phyloP scores from a whole-genome alignment of 2,888 invertebrate species.

The Agrotis ipsilon region DNA sequence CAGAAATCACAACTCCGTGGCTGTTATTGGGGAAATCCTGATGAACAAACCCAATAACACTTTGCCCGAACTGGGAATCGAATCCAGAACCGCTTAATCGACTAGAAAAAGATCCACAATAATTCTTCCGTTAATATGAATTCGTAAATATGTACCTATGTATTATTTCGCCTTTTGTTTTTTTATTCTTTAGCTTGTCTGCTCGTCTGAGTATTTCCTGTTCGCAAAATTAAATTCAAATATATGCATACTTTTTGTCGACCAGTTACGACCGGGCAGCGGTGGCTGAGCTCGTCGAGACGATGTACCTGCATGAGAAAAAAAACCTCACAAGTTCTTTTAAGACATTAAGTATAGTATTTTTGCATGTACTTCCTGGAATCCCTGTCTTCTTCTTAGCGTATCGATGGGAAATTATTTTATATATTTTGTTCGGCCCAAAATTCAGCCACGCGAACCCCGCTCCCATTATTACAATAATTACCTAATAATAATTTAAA shows the following conservation, averaged over 20 bases:
- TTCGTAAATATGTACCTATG: conserved; percentile 44
- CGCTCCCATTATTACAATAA: no score
- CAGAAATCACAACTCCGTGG: no score
- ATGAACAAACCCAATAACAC: no score
- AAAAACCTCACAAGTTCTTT: conserved; percentile 71
- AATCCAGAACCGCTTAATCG: no score
- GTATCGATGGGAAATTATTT: no score
- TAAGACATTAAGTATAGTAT: conserved; percentile 64
- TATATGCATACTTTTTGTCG: conserved; percentile 89
- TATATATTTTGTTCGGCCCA: no score
- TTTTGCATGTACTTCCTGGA: conserved; percentile 76
- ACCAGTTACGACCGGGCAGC: conserved; percentile 75
- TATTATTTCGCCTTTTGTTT: conserved; percentile 63
- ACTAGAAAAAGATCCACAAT: conserved; percentile 26
- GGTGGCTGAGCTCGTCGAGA: conserved; percentile 66
- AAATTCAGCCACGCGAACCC: no score
- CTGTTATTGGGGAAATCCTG: no score
- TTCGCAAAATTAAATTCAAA: conserved; percentile 87
- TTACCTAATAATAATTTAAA: no score
- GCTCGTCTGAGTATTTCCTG: conserved; percentile 86
- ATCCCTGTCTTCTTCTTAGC: no score
- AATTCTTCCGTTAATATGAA: conserved; percentile 43
- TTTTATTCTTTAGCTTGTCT: conserved; percentile 72
- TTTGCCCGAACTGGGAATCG: no score
- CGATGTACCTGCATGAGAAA: conserved; percentile 58